Conservation (phyloP, 2,888 invertebrate genomes). For the Amorpha juglandis region DNA sequence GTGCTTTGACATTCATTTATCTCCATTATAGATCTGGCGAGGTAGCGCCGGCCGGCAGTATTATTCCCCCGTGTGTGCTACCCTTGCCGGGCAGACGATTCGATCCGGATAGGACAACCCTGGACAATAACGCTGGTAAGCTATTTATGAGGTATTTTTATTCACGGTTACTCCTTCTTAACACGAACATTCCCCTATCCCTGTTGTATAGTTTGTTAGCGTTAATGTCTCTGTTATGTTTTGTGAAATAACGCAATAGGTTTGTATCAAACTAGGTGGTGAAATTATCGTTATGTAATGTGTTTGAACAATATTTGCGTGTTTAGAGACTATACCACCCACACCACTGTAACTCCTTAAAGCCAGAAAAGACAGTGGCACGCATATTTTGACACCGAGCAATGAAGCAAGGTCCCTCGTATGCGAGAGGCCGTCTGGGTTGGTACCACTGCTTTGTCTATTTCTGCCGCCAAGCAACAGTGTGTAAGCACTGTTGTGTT, state of each 20-base stretch:
- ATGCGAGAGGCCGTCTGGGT: too few species aligned
- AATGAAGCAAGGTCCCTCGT: too few species aligned
- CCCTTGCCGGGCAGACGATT: constrained; percentile 33
- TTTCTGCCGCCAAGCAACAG: too few species aligned
- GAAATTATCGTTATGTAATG: background rate
- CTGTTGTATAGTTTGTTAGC: background rate
- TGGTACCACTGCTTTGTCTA: too few species aligned
- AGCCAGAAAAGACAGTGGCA: too few species aligned
- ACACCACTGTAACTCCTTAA: too few species aligned
- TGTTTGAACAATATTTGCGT: background rate
- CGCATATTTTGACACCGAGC: too few species aligned
- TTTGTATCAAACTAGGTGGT: too few species aligned
- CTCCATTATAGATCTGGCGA: constrained; percentile 75
- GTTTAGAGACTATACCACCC: too few species aligned
- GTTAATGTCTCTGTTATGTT: background rate
- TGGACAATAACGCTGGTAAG: constrained; percentile 21
- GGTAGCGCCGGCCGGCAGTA: constrained; percentile 45
- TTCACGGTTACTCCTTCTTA: constrained; percentile 22
- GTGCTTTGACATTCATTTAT: constrained; percentile 81
- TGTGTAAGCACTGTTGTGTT: too few species aligned
- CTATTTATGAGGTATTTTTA: constrained; percentile 25
- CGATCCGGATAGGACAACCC: constrained; percentile 17
- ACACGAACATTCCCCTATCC: constrained; percentile 16
- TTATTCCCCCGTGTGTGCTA: constrained; percentile 62
- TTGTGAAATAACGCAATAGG: background rate